phyloP scores from a whole-genome alignment of 2,113 vertebrate genomes.

The Rhinichthys klamathensis region DNA sequence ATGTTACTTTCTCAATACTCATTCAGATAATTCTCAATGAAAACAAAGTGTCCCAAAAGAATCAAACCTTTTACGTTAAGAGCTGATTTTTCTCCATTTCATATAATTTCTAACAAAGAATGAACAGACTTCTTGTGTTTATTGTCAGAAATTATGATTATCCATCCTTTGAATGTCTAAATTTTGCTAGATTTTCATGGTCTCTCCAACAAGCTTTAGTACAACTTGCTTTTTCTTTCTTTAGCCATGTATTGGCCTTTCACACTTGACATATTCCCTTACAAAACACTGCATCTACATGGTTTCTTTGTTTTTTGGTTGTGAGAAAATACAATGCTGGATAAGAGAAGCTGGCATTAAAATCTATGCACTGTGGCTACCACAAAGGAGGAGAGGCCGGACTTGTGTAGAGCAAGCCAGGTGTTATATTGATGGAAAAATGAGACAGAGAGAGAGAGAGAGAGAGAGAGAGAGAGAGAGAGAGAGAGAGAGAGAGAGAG shows the following conservation, averaged over 20 bases:
- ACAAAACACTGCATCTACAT: background rate
- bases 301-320: background rate
- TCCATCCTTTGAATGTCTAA: background rate
- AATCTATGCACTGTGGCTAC: slow-evolving; percentile 21
- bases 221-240: background rate
- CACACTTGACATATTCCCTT: background rate
- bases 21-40: background rate
- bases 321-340: slow-evolving; percentile 24
- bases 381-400: slow-evolving; percentile 39
- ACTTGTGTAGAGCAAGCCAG: slow-evolving; percentile 28
- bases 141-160: background rate
- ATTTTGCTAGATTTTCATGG: background rate
- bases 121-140: background rate
- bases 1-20: background rate
- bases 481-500: background rate
- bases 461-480: background rate
- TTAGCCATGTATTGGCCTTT: slow-evolving; percentile 17
- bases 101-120: background rate
- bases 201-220: background rate
- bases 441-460: background rate
- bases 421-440: slow-evolving; percentile 48
- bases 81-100: background rate
- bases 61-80: background rate
- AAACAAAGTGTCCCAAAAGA: background rate
- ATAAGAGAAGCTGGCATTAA: slow-evolving; percentile 33